Evolutionary conservation across 1,140 invertebrate species (phyloP).

Genomic region (Brachionus plicatilis): DNA sequence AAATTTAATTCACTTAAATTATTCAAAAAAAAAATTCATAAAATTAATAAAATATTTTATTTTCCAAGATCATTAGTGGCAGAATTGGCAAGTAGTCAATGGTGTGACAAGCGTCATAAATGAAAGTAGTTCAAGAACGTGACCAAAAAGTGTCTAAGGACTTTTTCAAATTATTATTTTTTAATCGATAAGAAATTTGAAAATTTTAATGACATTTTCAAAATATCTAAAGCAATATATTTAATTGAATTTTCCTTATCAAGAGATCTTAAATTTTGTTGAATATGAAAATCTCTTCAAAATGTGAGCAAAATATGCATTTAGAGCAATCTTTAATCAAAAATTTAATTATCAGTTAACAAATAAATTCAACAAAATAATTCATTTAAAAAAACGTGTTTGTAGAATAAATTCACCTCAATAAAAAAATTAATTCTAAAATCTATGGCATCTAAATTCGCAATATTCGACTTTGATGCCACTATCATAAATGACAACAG

Average conservation of each 20-base stretch:
- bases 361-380: not conserved
- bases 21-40: no score
- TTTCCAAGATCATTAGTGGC: no score
- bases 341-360: not conserved
- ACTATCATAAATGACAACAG: constrained; percentile 23
- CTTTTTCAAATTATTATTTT: not conserved
- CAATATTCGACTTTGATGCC: constrained; percentile 30
- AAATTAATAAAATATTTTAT: no score
- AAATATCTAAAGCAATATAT: not conserved
- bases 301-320: constrained; percentile 11
- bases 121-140: no score
- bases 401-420: not conserved
- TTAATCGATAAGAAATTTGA: not conserved
- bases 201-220: not conserved
- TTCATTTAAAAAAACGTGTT: not conserved
- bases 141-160: not conserved
- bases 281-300: not conserved
- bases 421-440: not conserved
- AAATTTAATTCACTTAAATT: no score
- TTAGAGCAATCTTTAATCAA: not conserved
- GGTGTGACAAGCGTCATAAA: no score
- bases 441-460: not conserved
- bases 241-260: not conserved
- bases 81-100: no score
- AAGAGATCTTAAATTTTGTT: not conserved